Evolutionary conservation across 92 coral and sea anemone genomes (phyloP).

Genomic region (Hydrozoanthus gracilis): DNA sequence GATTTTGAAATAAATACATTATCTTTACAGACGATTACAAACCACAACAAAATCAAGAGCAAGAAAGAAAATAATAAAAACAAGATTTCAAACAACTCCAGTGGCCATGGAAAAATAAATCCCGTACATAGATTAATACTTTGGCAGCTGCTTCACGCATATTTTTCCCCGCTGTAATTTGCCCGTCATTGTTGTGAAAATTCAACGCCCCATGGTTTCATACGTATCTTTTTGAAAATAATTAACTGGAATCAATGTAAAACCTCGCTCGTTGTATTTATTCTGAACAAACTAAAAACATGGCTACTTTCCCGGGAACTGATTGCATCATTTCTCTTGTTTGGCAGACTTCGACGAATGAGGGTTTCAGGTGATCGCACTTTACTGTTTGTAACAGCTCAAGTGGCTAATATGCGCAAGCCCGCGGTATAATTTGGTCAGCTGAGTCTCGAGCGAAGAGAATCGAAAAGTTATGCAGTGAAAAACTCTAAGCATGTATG

Average conservation of each 20-base stretch:
- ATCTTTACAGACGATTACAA: background rate
- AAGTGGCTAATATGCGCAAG: background rate
- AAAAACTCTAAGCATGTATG: too few relatives aligned
- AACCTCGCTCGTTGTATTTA: background rate
- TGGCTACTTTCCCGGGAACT: conserved; percentile 15
- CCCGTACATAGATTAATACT: background rate
- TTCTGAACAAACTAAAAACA: conserved; percentile 11
- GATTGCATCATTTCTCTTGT: conserved; percentile 2
- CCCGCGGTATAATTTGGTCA: conserved; percentile 36
- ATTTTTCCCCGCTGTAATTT: conserved; percentile 27
- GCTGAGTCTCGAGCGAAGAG: conserved; percentile 8
- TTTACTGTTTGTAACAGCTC: background rate
- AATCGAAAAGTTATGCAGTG: background rate
- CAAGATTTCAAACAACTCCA: conserved; percentile 11
- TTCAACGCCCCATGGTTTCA: conserved; percentile 3
- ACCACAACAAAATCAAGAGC: background rate
- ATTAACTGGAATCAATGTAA: conserved; percentile 22
- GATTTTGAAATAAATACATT: background rate
- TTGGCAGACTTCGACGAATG: conserved; percentile 6
- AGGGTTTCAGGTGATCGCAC: background rate
- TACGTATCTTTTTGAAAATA: conserved; percentile 35
- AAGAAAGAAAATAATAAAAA: background rate
- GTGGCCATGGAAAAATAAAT: conserved; percentile 6
- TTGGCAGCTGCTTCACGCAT: conserved; percentile 17
- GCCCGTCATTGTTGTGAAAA: conserved; percentile 14